These are phyloP conservation scores for Leptinotarsa tumamoca DNA, from an alignment of 2,888 invertebrate species.

Conservation along the genomic window DNA sequence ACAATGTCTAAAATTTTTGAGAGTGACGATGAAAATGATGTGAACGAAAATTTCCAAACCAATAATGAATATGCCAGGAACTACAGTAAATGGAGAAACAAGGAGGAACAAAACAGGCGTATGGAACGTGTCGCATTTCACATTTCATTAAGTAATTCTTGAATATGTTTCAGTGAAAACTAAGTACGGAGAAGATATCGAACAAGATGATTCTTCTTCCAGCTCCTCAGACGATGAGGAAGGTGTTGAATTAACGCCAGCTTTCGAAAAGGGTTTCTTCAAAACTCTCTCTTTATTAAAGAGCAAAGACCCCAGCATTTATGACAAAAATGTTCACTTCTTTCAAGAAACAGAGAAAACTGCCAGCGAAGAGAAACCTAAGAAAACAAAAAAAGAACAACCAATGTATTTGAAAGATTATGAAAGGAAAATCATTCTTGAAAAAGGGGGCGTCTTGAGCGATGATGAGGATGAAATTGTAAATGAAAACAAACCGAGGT, in stretches of 20 bases:
- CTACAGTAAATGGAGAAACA: constrained; percentile 86
- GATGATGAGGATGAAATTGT: constrained; percentile 64
- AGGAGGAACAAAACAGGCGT: constrained; percentile 88
- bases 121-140: constrained; percentile 56
- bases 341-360: constrained; percentile 66
- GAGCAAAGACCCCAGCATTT: constrained; percentile 89
- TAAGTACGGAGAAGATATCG: constrained; percentile 75
- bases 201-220: constrained; percentile 64
- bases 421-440: constrained; percentile 79
- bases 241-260: constrained; percentile 72
- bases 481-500: constrained; percentile 31
- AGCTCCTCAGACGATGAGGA: constrained; percentile 76
- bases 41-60: constrained; percentile 73
- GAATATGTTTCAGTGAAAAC: constrained; percentile 74
- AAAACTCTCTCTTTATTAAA: constrained; percentile 88
- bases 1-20: constrained; percentile 37
- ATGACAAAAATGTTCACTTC: constrained; percentile 80
- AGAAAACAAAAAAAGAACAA: constrained; percentile 68
- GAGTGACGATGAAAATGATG: constrained; percentile 68
- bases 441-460: constrained; percentile 73
- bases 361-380: constrained; percentile 37
- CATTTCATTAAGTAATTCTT: constrained; percentile 2
- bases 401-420: constrained; percentile 82
- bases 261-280: constrained; percentile 87
- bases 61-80: constrained; percentile 86